Evolutionary conservation across 1,140 invertebrate species (phyloP).

Genomic region (Caerostris extrusa): DNA sequence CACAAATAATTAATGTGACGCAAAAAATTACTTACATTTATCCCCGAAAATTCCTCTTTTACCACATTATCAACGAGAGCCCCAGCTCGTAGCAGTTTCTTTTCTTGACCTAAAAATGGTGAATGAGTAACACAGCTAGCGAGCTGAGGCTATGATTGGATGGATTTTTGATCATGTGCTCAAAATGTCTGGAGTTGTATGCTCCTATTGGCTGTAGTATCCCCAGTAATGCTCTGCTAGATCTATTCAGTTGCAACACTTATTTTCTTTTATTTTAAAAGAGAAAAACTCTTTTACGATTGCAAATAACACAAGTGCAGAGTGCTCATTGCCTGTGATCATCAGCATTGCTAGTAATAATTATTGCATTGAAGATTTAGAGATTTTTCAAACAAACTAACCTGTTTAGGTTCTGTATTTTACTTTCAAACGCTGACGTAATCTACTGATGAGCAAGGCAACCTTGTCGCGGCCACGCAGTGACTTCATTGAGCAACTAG

Average conservation of each 20-base stretch:
- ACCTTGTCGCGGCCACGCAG: slow-evolving; percentile 75
- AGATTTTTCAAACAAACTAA: slow-evolving; percentile 4
- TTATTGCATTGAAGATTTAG: background rate
- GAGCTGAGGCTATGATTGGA: slow-evolving; percentile 58
- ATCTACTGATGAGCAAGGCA: slow-evolving; percentile 66
- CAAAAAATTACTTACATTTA: slow-evolving; percentile 63
- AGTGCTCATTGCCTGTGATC: background rate
- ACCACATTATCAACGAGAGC: slow-evolving; percentile 64
- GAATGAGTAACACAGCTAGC: slow-evolving; percentile 77
- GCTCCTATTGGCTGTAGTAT: slow-evolving; percentile 75
- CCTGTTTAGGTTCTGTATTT: slow-evolving; percentile 68
- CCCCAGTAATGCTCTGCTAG: slow-evolving; percentile 69
- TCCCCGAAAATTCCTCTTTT: slow-evolving; percentile 25
- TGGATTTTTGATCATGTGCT: slow-evolving; percentile 68
- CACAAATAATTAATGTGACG: background rate
- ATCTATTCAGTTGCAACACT: slow-evolving; percentile 75
- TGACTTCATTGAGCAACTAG: slow-evolving; percentile 71
- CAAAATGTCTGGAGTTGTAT: slow-evolving; percentile 75
- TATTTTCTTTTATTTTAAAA: slow-evolving; percentile 42
- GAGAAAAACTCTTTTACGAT: slow-evolving; percentile 21
- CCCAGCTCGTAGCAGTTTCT: slow-evolving; percentile 70
- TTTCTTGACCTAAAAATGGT: slow-evolving; percentile 78
- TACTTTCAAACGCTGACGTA: slow-evolving; percentile 72
- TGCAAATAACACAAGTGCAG: slow-evolving; percentile 9
- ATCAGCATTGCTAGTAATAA: background rate